These are phyloP conservation scores for Manis pentadactyla DNA, from an alignment of 2,797 vertebrate species.

Conservation along the genomic window DNA sequence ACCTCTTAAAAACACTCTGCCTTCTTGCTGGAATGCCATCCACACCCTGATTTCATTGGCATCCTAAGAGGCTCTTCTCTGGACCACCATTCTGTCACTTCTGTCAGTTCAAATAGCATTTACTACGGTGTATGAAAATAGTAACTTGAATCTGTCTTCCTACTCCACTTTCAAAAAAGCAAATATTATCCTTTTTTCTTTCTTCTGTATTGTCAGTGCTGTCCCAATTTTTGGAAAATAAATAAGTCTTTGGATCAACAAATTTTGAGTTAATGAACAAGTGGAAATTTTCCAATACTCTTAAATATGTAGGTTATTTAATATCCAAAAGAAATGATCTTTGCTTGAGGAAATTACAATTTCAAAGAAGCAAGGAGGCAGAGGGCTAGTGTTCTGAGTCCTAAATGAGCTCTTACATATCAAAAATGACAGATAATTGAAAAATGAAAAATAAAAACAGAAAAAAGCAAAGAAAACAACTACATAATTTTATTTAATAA, in stretches of 20 bases:
- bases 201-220: not conserved
- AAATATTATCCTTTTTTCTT: not conserved
- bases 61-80: not conserved
- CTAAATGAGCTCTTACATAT: not conserved
- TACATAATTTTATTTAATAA: not conserved
- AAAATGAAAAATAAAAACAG: not conserved
- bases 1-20: not conserved
- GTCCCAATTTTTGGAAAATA: not conserved
- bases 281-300: not conserved
- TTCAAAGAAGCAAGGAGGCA: not conserved
- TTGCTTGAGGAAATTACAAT: constrained; percentile 3
- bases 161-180: not conserved
- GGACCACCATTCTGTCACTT: not conserved
- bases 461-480: not conserved
- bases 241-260: not conserved
- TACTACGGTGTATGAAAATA: not conserved
- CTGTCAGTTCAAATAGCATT: not conserved
- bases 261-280: not conserved
- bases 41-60: not conserved
- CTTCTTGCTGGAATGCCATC: not conserved
- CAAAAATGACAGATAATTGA: not conserved
- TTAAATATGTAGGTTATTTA: not conserved
- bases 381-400: not conserved
- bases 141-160: not conserved
- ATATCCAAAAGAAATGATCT: not conserved